Evolutionary conservation across 2,113 vertebrate genomes (phyloP).

Genomic region (Cyanistes caeruleus): DNA sequence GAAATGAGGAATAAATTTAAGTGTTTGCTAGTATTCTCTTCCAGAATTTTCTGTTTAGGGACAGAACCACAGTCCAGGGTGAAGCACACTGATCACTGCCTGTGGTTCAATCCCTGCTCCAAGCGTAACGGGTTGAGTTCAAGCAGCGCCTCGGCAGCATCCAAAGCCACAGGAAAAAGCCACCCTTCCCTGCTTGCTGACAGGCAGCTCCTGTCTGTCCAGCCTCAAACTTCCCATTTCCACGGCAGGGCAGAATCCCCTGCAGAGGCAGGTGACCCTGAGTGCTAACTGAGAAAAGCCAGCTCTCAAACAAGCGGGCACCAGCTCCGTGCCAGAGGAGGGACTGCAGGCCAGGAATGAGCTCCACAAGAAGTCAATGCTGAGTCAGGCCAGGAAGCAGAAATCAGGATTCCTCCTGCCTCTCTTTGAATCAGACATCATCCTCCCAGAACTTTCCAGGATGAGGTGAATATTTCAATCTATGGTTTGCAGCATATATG

Average conservation of each 20-base stretch:
- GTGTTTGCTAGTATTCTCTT: not conserved
- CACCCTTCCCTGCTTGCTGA: not conserved
- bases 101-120: not conserved
- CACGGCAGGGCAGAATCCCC: not conserved
- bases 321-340: rapidly evolving
- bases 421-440: not conserved
- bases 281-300: not conserved
- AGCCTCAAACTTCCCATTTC: not conserved
- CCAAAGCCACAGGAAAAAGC: not conserved
- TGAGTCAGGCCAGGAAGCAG: not conserved
- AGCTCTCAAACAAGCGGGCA: not conserved
- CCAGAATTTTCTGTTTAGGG: not conserved
- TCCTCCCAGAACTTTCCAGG: not conserved
- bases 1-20: not conserved
- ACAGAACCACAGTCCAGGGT: not conserved
- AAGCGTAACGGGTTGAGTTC: not conserved
- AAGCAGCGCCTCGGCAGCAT: not conserved
- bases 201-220: not conserved
- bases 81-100: rapidly evolving
- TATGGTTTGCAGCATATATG: not conserved
- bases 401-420: not conserved
- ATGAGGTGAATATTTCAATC: not conserved
- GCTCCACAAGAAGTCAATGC: rapidly evolving
- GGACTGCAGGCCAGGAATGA: not conserved
- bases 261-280: not conserved